Evolutionary conservation across 2,113 vertebrate species (phyloP), one percentile per base, ranked within the genome.

Genomic region (Oreochromis spilurus): DNA sequence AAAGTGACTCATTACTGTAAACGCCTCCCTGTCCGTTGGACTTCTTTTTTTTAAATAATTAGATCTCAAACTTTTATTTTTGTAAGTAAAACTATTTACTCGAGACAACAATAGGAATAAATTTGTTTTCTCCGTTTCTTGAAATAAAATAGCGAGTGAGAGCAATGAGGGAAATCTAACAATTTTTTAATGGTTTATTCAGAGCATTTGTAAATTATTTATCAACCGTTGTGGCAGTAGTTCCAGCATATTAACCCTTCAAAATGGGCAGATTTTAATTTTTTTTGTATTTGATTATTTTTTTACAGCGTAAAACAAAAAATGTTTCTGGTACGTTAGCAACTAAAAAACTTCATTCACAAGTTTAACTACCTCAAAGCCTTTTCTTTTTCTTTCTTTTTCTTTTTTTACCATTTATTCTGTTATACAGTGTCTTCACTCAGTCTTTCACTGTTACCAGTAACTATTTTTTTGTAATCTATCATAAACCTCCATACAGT

Each of bases 1-100:
- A 31, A 31, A 77, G 24, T 34, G 72, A 52, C 16, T 77, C 45
- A 50, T 50, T 31, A 50, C 72, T 52, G 29, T 48, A 31, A 50
- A 52, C 1, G 4, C 26, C 16, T 52, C 26, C 26, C 26, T 77
- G 16, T 9, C 26, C 0, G 0, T 5, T 75, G 67, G 14, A n/a
- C 12, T 81, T 14, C 9, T 21, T 38, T 50, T 50, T 65, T 21
- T 16, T 3, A n/a, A 65, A 75, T 48, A 75, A 50, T 75, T 75
- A 50, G 43, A 75, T 50, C 9, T 29, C 43, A 0, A 31, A 77
- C 24, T 50, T 75, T 75, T 50, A 12, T 50, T 29, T 50, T 50
- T 12, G 45, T 31, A 50, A 77, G 16, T 50, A 29, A 50, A 50
- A 50, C 72, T 31, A 77, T 77, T 13, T 2, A 9, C 45, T 77